Evolutionary conservation across 2,888 invertebrate species (phyloP).

Genomic region (Rhagium mordax): DNA sequence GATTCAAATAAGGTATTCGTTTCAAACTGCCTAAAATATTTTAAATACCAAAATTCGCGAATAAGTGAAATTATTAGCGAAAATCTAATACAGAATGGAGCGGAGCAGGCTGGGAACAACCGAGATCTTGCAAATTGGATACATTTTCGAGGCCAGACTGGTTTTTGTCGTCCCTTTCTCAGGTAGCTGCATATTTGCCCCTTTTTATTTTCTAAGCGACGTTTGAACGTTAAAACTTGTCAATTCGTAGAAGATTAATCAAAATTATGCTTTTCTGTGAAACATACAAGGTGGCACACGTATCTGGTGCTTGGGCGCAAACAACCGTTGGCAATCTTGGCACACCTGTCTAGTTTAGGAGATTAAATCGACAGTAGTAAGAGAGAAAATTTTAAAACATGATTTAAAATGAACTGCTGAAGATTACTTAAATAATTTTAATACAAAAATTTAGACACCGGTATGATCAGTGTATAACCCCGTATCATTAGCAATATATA

Average conservation of each 20-base stretch:
- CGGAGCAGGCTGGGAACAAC: constrained; percentile 19
- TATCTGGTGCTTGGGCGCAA: background rate
- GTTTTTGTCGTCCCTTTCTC: constrained; percentile 47
- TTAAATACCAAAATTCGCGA: too few relatives aligned
- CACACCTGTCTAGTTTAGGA: background rate
- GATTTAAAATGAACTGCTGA: too few relatives aligned
- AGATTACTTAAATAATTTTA: too few relatives aligned
- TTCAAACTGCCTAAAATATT: too few relatives aligned
- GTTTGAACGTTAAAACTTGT: constrained; percentile 26
- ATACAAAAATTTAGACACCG: too few relatives aligned
- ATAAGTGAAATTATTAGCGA: constrained; percentile 2
- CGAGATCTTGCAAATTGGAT: constrained; percentile 29
- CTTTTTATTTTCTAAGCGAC: constrained; percentile 33
- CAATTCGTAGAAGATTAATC: constrained; percentile 32
- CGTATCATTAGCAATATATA: too few relatives aligned
- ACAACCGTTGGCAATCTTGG: background rate
- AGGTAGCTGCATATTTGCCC: constrained; percentile 47
- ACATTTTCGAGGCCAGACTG: constrained; percentile 51
- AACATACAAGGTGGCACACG: constrained; percentile 6
- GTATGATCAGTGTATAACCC: too few relatives aligned
- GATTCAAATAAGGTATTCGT: too few relatives aligned
- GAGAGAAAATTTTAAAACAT: too few relatives aligned
- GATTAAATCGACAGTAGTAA: background rate
- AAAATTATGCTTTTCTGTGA: constrained; percentile 29
- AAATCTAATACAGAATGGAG: constrained; percentile 21